Percentiles rank a stretch among this genome's conserved stretches.
These are phyloP conservation scores for Dipodomys stephensi DNA, from an alignment of 2,113 vertebrate species.

Conservation along the genomic window DNA sequence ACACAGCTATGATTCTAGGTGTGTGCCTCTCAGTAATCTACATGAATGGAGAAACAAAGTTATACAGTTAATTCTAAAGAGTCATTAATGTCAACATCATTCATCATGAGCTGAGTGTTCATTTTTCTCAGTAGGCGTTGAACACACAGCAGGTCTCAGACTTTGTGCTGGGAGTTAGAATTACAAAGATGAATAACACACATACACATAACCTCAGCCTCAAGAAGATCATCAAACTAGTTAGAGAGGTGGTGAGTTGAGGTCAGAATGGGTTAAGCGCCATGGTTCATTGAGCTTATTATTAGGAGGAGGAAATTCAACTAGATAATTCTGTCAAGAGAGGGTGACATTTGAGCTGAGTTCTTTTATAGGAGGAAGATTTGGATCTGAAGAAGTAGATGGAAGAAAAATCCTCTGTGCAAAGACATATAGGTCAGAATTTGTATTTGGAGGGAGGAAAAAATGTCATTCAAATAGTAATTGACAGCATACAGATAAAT, in stretches of 20 bases:
- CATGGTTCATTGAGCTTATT: neutral
- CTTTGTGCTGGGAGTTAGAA: constrained; percentile 17
- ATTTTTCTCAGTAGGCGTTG: constrained; percentile 13
- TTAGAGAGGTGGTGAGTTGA: neutral
- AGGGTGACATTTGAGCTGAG: neutral
- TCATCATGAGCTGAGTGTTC: neutral
- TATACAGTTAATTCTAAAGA: constrained; percentile 17
- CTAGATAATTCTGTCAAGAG: constrained; percentile 3
- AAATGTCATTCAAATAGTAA: constrained; percentile 8
- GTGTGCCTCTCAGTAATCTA: neutral
- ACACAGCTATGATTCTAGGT: constrained; percentile 17
- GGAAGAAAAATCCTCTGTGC: neutral
- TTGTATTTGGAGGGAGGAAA: neutral
- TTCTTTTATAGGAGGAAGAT: neutral
- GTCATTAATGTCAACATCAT: neutral
- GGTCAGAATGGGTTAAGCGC: neutral
- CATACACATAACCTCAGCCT: neutral
- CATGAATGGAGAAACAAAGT: constrained; percentile 35
- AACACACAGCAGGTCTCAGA: neutral
- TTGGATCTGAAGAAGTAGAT: neutral
- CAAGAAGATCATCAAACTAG: neutral
- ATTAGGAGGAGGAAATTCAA: neutral
- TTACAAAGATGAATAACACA: constrained; percentile 23
- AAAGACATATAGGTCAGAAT: neutral
- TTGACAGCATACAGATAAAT: neutral